Conservation (phyloP, 2,113 vertebrate genomes). For the Tetrax tetrax region DNA sequence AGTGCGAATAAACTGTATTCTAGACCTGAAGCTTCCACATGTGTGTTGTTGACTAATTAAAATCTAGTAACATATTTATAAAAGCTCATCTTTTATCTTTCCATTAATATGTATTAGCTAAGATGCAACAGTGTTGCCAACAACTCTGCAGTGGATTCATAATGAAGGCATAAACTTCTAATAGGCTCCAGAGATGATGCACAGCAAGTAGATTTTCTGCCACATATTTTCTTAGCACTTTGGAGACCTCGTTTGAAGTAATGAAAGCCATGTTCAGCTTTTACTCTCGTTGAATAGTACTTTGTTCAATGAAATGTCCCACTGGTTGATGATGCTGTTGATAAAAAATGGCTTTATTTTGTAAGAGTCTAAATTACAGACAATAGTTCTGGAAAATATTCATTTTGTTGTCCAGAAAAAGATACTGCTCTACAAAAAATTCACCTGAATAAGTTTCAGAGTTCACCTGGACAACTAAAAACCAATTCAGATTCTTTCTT, state of each 20-base stretch:
- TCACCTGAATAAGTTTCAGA: background rate
- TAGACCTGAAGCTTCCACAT: background rate
- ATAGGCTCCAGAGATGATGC: background rate
- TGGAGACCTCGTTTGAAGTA: background rate
- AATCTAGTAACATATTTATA: background rate
- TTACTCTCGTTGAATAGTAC: background rate
- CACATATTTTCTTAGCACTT: slow-evolving; percentile 13
- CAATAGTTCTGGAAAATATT: background rate
- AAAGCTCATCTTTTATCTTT: background rate
- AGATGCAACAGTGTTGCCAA: background rate
- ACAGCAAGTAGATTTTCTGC: background rate
- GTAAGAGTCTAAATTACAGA: background rate
- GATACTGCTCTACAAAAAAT: background rate
- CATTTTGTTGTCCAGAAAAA: background rate
- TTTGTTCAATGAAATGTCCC: background rate
- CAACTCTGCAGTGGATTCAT: background rate
- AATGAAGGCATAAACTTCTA: slow-evolving; percentile 12
- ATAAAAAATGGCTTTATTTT: background rate
- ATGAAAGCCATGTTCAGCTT: background rate
- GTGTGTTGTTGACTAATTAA: background rate
- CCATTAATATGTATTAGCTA: background rate
- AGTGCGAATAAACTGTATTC: background rate
- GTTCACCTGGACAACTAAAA: background rate
- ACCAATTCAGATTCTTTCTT: background rate
- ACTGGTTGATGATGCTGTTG: background rate